Conservation (phyloP, 2,797 vertebrate species). For the Pipistrellus pipistrellus region DNA sequence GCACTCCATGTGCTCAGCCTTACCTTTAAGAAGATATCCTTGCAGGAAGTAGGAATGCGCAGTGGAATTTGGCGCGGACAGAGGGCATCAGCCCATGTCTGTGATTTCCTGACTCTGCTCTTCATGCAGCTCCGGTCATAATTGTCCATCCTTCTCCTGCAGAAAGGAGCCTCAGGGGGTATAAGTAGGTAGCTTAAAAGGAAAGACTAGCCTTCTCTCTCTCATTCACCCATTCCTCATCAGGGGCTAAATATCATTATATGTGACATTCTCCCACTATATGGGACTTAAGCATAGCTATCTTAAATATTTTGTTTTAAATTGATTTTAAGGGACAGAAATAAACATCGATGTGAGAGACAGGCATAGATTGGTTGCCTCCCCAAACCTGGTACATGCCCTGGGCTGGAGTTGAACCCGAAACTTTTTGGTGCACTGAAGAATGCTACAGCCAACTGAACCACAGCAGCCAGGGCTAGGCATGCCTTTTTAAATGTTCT, state of each 20-base stretch:
- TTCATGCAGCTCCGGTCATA: background rate
- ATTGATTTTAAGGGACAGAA: background rate
- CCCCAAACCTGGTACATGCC: background rate
- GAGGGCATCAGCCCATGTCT: background rate
- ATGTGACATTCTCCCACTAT: background rate
- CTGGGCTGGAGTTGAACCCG: background rate
- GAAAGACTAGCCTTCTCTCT: constrained; percentile 5
- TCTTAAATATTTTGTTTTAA: background rate
- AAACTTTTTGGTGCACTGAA: background rate
- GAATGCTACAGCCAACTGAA: background rate
- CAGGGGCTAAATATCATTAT: constrained; percentile 14
- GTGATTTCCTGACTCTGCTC: background rate
- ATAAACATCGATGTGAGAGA: background rate
- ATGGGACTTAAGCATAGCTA: background rate
- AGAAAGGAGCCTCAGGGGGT: background rate
- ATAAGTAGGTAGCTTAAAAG: background rate
- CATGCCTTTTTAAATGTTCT: background rate
- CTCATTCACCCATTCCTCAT: background rate
- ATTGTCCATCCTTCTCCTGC: background rate
- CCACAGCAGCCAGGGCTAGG: background rate
- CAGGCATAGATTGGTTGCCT: background rate
- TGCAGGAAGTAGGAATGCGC: background rate
- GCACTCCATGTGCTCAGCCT: background rate
- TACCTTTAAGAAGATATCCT: background rate
- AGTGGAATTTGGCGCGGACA: background rate